A percentile compares a stretch with the other conserved stretches of the same genome.
These are phyloP conservation scores for Prunella himalayana DNA, from an alignment of 2,113 vertebrate genomes.

Conservation along the genomic window DNA sequence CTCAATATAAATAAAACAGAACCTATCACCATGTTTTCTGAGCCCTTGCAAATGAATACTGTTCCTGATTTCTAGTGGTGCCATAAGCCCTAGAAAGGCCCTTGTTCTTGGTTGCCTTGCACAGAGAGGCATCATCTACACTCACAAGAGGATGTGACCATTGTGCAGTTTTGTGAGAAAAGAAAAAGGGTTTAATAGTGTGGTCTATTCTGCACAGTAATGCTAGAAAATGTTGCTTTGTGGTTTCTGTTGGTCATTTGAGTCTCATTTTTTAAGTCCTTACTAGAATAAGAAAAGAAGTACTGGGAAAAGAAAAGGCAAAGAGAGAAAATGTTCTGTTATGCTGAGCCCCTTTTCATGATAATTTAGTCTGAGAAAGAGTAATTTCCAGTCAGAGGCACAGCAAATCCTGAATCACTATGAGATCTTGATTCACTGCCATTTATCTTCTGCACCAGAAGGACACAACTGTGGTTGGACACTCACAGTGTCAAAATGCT, in stretches of 20 bases:
- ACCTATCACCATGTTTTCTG: not conserved
- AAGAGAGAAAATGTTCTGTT: not conserved
- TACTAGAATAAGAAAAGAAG: not conserved
- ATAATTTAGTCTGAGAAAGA: not conserved
- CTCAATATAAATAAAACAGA: not conserved
- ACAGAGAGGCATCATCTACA: not conserved
- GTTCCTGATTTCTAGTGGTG: not conserved
- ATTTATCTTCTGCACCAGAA: not conserved
- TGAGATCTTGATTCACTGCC: not conserved
- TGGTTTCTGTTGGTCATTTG: not conserved
- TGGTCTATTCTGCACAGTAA: not conserved
- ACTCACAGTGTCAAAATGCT: not conserved
- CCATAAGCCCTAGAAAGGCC: not conserved
- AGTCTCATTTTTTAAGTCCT: not conserved
- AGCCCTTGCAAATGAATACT: not conserved
- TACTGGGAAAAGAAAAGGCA: not conserved
- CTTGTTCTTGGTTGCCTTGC: not conserved
- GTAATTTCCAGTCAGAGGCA: not conserved
- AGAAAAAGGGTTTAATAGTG: not conserved
- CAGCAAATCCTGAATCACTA: not conserved
- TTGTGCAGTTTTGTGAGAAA: not conserved
- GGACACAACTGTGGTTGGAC: not conserved
- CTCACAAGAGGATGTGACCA: not conserved
- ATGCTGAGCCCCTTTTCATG: not conserved
- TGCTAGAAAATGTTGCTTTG: not conserved